These are phyloP conservation scores for Spea bombifrons DNA, from an alignment of 2,113 vertebrate genomes.

Conservation along the genomic window DNA sequence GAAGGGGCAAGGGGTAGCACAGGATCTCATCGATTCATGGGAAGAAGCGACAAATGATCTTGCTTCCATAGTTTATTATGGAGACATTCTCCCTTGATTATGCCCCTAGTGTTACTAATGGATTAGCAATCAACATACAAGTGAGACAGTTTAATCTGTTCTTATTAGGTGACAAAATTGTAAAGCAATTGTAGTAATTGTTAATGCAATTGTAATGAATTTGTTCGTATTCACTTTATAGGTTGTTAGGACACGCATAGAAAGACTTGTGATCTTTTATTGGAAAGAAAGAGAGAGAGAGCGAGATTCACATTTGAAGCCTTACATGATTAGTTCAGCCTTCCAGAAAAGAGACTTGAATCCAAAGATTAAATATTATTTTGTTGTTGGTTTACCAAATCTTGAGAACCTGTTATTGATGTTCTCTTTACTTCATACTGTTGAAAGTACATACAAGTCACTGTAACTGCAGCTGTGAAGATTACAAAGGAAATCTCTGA, in stretches of 20 bases:
- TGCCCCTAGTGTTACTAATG: constrained; percentile 42
- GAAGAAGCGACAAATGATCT: constrained; percentile 22
- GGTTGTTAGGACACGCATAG: constrained; percentile 9
- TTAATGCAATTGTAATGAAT: constrained; percentile 22
- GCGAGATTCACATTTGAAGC: neutral
- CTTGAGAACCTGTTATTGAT: no score
- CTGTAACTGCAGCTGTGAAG: no score
- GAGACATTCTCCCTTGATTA: constrained; percentile 34
- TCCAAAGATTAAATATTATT: no score
- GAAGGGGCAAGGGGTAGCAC: constrained; percentile 15
- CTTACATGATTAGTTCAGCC: neutral
- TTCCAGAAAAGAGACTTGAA: neutral
- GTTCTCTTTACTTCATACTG: no score
- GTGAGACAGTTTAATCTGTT: constrained; percentile 40
- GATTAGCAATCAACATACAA: constrained; percentile 38
- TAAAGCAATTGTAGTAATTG: constrained; percentile 28
- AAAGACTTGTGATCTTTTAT: neutral
- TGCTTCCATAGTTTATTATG: constrained; percentile 30
- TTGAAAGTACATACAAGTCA: no score
- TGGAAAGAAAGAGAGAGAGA: neutral
- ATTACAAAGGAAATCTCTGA: no score
- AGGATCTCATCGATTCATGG: constrained; percentile 26
- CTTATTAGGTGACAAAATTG: constrained; percentile 37
- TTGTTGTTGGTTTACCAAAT: no score
- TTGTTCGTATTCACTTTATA: constrained; percentile 6